Evolutionary conservation across 53 echinoderm and acorn worm species (phyloP).

Genomic region (Holothuria leucospilota): DNA sequence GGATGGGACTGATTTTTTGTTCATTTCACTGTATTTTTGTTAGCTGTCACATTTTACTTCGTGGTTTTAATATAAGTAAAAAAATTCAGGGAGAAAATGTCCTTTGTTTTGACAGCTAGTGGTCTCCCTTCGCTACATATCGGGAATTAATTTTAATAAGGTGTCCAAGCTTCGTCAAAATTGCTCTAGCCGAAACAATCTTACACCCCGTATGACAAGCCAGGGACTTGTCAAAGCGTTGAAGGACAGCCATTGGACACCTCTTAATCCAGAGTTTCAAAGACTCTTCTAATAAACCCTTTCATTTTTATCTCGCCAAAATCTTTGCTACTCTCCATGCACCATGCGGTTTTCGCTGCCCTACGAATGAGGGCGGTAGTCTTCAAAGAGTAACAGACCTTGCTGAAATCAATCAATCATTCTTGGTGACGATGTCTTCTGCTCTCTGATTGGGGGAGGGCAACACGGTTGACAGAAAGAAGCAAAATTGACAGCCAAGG

Average conservation of each 20-base stretch:
- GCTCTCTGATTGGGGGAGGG: constrained; percentile 40
- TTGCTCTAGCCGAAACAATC: too few species aligned
- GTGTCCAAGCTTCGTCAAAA: constrained; percentile 24
- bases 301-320: constrained; percentile 17
- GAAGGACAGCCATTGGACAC: too few species aligned
- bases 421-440: neutral
- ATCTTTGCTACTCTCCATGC: constrained; percentile 29
- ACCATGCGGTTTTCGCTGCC: constrained; percentile 6
- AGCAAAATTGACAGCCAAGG: constrained; percentile 20
- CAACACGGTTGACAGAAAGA: constrained; percentile 36
- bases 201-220: too few species aligned
- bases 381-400: constrained; percentile 32
- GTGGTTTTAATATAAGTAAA: too few species aligned
- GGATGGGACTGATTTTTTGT: too few species aligned
- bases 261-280: too few species aligned
- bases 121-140: neutral
- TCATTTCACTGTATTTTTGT: too few species aligned
- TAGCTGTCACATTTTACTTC: too few species aligned
- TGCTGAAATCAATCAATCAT: constrained; percentile 43
- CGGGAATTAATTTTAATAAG: constrained; percentile 30
- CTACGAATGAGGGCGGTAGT: constrained; percentile 34
- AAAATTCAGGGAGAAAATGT: too few species aligned
- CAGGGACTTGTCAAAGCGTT: too few species aligned
- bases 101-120: too few species aligned
- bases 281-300: too few species aligned